These are phyloP conservation scores for Apostichopus parvimensis DNA, from an alignment of 35 echinoderm and acorn worm genomes.

Conservation along the genomic window DNA sequence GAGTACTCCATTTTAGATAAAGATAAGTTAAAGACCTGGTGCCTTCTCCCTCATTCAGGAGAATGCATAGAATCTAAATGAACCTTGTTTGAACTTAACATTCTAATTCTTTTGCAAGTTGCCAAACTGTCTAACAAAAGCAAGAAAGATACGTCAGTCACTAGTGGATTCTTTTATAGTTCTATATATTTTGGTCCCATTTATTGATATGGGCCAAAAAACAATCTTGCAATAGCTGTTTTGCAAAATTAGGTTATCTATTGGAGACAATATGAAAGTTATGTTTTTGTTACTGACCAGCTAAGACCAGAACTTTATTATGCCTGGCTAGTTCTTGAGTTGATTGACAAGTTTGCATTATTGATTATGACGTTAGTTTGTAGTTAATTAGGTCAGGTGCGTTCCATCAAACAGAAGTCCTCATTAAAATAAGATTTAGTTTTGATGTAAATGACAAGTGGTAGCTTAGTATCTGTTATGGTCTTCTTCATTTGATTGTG, in stretches of 20 bases:
- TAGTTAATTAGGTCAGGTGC: not conserved
- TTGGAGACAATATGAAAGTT: not conserved
- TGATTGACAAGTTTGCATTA: not conserved
- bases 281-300: not conserved
- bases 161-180: too few species aligned
- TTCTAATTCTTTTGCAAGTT: too few species aligned
- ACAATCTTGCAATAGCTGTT: not conserved
- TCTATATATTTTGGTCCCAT: not conserved
- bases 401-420: not conserved
- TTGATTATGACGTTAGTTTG: not conserved
- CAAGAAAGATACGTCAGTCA: not conserved
- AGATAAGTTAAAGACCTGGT: too few species aligned
- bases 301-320: not conserved
- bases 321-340: not conserved
- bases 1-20: too few species aligned
- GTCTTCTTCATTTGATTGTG: too few species aligned
- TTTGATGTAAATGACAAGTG: too few species aligned
- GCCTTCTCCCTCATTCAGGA: too few species aligned
- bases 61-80: too few species aligned
- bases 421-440: too few species aligned
- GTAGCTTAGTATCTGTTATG: too few species aligned
- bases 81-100: too few species aligned
- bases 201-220: not conserved
- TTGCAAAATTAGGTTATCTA: not conserved
- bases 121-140: not conserved